Evolutionary conservation across 2,113 vertebrate genomes (phyloP).

Genomic region (Pseudorhombus dupliciocellatus): DNA sequence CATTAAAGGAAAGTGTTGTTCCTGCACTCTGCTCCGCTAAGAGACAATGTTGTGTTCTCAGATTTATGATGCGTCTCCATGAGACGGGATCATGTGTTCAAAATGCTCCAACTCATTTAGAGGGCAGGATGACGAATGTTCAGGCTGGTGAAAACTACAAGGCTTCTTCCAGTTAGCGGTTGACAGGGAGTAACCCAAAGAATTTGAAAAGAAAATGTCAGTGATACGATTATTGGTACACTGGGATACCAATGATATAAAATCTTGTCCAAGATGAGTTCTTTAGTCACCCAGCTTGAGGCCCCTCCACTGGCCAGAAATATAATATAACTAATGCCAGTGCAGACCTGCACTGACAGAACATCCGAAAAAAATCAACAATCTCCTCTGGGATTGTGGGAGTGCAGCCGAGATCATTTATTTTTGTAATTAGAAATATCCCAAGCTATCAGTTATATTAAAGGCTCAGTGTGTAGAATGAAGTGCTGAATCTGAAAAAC

Average conservation of each 20-base stretch:
- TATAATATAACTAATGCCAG: conserved; percentile 15
- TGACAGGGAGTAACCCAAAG: not conserved
- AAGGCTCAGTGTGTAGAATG: too few relatives aligned
- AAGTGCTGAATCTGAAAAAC: too few relatives aligned
- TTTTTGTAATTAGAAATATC: too few relatives aligned
- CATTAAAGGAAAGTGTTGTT: not conserved
- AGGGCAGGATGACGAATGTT: not conserved
- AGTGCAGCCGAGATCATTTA: too few relatives aligned
- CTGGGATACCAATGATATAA: not conserved
- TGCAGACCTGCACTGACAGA: too few relatives aligned
- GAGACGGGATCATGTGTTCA: too few relatives aligned
- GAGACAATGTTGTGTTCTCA: not conserved
- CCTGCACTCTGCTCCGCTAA: not conserved
- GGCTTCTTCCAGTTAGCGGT: not conserved
- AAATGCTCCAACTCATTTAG: too few relatives aligned
- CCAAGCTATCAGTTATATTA: too few relatives aligned
- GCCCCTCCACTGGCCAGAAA: conserved; percentile 53
- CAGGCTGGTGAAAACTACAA: not conserved
- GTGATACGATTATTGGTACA: not conserved
- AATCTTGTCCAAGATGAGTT: not conserved
- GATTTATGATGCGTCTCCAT: too few relatives aligned
- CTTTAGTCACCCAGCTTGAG: conserved; percentile 5
- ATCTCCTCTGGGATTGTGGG: too few relatives aligned
- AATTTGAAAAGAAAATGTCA: not conserved
- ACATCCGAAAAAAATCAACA: too few relatives aligned